Base-by-base conservation (phyloP, 2,888 invertebrate genomes). In the Hydropsyche betteni region DNA sequence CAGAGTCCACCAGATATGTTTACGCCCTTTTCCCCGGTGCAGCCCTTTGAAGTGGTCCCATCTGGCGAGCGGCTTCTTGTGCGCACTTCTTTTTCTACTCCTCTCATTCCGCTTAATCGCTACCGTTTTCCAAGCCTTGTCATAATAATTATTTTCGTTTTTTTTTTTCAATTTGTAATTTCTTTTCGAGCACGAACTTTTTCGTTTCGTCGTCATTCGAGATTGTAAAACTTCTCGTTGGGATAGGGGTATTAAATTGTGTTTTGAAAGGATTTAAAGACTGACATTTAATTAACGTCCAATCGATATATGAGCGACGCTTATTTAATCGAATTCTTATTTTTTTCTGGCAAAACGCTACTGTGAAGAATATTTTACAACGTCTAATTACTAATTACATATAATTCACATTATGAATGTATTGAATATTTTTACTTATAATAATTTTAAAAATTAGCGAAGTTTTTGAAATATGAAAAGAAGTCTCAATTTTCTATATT, bases 11-110 rank as follows among this genome's bases (percentile, higher is more conserved):
- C 50, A 69, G 69, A 69, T 69, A 69, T 69, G 69, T 69, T 69
- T 69, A 69, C 33, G 51, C 69, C 33, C 64, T 34, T 64, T 24
- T 36, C 4, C 64, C 64, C 64, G 34, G 33, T 71, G 68, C 69
- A 53, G 70, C 73, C 75, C 77, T 77, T 77, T 77, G 77, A 77
- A 75, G 77, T 74, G 78, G 76, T 70, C 71, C 68, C 78, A 78
- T 78, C 78, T 78, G 78, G 75, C 74, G 74, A 55, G 75, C 69
- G 70, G 75, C 69, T 68, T 68, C 74, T 74, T 68, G 50, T 52
- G 75, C 76, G 68, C 76, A 72, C 78, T 71, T 72, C 75, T 70
- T 53, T 64, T 64, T 33, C 64, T 64, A 36, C 53, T 74, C 55
- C 70, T 68, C 69, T n/a, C 51, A 14, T 44, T 51, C 50, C 38